Evolutionary conservation across 2,888 invertebrate species (phyloP), one percentile per base, ranked within the genome.

Genomic region (Acronicta alni): DNA sequence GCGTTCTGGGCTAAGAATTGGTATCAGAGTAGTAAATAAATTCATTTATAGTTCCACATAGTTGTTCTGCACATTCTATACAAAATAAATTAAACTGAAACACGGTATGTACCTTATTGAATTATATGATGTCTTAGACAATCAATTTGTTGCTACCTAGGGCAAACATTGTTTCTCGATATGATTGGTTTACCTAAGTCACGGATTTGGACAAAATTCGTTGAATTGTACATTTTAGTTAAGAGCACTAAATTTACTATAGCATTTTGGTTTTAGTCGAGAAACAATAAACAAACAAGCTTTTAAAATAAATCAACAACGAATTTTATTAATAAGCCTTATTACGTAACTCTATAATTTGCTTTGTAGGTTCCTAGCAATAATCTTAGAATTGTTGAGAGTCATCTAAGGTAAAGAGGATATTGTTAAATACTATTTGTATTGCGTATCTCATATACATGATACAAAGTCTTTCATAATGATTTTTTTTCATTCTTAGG

Each of bases 21-120:
- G 78, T 84, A 81, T 83, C 75, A 78, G 76, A 79, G 55, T 58
- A 61, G 57, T 59, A 60, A 66, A 83, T 86, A 84, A 83, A 83
- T 83, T 81, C 74, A 82, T 82, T 83, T 81, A 82, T 80, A 79
- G 75, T 54, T 66, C 63, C 68, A 80, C 77, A 83, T 73, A 80
- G 61, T 69, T 77, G 66, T 45, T 37, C 20, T 59, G 57, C 68
- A 64, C 54, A 72, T 72, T 72, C 52, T 63, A 45, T 77, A 66
- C 60, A 63, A 80, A 86, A 85, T 88, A 86, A 84, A 87, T 87
- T 85, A 79, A 82, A 73, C 63, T 72, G 65, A 76, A 77, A 49
- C 62, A 53, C 48, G 61, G 61, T 60, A 61, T 53, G 45, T 56
- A 64, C 58, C 67, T 66, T 78, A 69, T 77, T 63, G 68, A 75